Conservation (phyloP, 2,113 vertebrate genomes). For the Forbesichthys agassizii region DNA sequence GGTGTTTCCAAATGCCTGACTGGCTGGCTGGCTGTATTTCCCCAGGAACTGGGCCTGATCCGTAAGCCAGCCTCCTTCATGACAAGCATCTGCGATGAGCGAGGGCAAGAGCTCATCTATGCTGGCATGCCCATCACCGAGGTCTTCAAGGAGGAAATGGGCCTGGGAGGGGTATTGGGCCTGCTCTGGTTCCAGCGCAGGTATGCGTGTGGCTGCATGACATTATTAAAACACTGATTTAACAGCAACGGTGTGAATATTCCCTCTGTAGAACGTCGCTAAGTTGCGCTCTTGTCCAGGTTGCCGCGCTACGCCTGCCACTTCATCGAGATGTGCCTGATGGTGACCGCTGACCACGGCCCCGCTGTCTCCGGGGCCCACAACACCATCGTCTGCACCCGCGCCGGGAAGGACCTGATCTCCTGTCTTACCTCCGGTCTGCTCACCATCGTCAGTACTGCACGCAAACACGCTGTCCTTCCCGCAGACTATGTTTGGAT, state of each 20-base stretch:
- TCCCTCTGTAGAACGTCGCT: too few species aligned
- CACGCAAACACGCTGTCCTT: not conserved
- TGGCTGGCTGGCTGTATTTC: not conserved
- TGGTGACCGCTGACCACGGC: constrained; percentile 97
- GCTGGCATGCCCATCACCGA: constrained; percentile 98
- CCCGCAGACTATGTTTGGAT: not conserved
- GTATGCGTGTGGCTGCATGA: constrained; percentile 61
- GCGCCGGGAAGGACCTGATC: constrained; percentile 95
- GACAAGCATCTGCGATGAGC: constrained; percentile 97
- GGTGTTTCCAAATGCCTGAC: not conserved
- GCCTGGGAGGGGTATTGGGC: constrained; percentile 92
- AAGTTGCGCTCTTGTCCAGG: constrained; percentile 60
- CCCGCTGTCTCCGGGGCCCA: constrained; percentile 96
- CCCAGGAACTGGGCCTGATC: constrained; percentile 93
- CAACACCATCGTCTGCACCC: constrained; percentile 97
- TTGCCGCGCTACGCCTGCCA: constrained; percentile 93
- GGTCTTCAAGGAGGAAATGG: constrained; percentile 97
- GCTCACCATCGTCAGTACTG: constrained; percentile 90
- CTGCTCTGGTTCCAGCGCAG: constrained; percentile 97
- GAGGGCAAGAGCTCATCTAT: constrained; percentile 96
- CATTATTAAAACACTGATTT: not conserved
- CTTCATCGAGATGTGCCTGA: constrained; percentile 98
- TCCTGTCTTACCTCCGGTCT: constrained; percentile 96
- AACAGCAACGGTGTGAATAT: too few species aligned
- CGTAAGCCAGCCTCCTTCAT: constrained; percentile 98